phyloP scores from a whole-genome alignment of 2,113 vertebrate species.

The Hirundichthys speculiger region DNA sequence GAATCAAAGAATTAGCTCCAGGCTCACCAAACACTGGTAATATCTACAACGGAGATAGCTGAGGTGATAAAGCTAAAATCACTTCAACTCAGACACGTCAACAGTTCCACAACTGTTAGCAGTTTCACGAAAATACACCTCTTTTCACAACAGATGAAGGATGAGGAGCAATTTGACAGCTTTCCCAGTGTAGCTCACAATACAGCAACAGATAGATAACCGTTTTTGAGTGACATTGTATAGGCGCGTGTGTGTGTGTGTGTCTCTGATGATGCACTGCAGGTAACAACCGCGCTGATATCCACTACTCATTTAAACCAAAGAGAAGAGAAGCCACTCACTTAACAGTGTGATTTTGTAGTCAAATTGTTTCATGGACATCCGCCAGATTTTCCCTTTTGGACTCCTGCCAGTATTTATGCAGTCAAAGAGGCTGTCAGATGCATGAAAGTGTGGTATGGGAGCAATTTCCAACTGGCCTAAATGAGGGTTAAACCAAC shows the following conservation, averaged over 20 bases:
- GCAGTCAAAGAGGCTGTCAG: conserved; percentile 55
- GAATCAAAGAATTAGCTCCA: conserved; percentile 69
- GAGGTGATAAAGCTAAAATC: conserved; percentile 47
- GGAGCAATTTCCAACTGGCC: conserved; percentile 36
- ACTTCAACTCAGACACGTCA: conserved; percentile 41
- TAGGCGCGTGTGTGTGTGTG: conserved; percentile 10
- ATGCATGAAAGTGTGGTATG: conserved; percentile 43
- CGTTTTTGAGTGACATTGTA: conserved; percentile 33
- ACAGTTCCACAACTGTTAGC: conserved; percentile 43
- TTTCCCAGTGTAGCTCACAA: conserved; percentile 11
- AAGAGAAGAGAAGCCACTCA: conserved; percentile 59
- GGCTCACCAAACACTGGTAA: conserved; percentile 61
- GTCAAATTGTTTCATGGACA: conserved; percentile 70
- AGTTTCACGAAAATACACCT: conserved; percentile 26
- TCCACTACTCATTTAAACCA: conserved; percentile 55
- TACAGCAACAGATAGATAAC: conserved; percentile 47
- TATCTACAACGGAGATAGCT: conserved; percentile 65
- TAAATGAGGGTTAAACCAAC: conserved; percentile 23
- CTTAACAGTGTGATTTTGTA: conserved; percentile 67
- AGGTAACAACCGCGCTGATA: conserved; percentile 18
- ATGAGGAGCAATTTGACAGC: conserved; percentile 37
- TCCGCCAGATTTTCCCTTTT: conserved; percentile 66
- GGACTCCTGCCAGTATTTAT: conserved; percentile 66
- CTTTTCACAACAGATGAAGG: conserved; percentile 42
- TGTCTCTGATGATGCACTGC: conserved; percentile 15